Base-by-base conservation (phyloP, 2,888 invertebrate species). In the Atrina japonica region DNA sequence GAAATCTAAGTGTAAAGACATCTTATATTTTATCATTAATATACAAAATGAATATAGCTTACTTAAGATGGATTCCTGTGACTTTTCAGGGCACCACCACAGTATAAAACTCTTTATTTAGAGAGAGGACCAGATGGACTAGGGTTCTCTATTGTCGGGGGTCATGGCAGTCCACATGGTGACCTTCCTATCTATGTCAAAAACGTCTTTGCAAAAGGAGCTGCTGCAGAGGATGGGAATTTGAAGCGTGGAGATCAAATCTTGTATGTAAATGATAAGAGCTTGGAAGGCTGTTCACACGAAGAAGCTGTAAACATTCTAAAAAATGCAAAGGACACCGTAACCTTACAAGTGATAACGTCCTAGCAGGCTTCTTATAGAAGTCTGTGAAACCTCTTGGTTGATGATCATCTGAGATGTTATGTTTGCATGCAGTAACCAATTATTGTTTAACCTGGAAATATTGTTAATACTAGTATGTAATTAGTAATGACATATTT, bases 181-280 rank as follows among this genome's bases (percentile, higher is more conserved):
- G 91, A 92, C 83, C 87, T 93, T 66, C 93, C 93, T 5, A 92
- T 93, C 76, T 93, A 92, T 81, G 88, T 90, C 41, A 90, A 90
- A 76, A 90, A 86, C 56, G 88, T 90, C 29, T 89, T 89, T 75
- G 93, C 95, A 56, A 97, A 97, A 9, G 96, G 98, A 40, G 94
- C 95, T 45, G 98, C 97, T 0, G 91, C 93, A 66, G 91, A 91
- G 40, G 97, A 97, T 88, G 97, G 96, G 2, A 94, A 96, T 67
- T 93, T 99, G 75, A 95, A 96, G 90, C 94, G 95, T 81, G 98
- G 99, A 21, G 99, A 99, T 91, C 94, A 96, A 85, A 94, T 99
- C 59, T 92, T 96, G 5, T 93, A 96, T 21, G 96, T 99, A n/a
- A 97, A 98, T 88, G 97, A 96, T 6, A 94, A 95, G 83, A 95